Base-by-base conservation (phyloP, 2,888 invertebrate species). In the Drosophila dives region DNA sequence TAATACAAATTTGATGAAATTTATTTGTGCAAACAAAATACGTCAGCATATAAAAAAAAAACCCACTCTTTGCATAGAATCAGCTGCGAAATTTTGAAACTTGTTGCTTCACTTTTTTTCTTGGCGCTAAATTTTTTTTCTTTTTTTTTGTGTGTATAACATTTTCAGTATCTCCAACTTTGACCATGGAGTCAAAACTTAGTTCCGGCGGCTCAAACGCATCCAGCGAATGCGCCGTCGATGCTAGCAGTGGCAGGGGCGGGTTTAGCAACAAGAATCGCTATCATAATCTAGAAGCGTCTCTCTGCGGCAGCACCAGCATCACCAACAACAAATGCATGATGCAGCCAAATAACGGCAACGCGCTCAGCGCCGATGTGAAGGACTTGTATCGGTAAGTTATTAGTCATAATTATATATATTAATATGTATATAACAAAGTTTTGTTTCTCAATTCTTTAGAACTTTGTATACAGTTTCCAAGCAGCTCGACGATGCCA, bases 401-500 rank as follows among this genome's bases (percentile, higher is more conserved):
- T 29, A 29, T 45, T 6, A 12, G n/a, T 17, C 10, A 10, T 17
- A 4, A 1, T 15, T 4, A 5, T 26, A 23, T 26, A 15, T n/a
- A 10, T 2, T 26, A 2, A 10, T 33, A 20, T 20, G 26, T 34
- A 23, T 8, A 23, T 54, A 3, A 54, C 17, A 29, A 17, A 55
- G 8, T 15, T 8, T 40, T 15, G 40, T 20, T 3, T 29, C 5
- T 42, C n/a, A 8, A 8, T 8, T 36, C 70, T 75, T 5, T 74
- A 92, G 92, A 50, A 76, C 88, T 8, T 77, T 93, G 5, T 93
- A 93, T 61, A 84, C 90, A 48, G 88, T 92, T 12, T 91, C 91
- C 10, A 93, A 93, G 71, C 91, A 92, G 63, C 75, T 93, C 60
- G 93, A 93, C 60, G 93, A 93, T 59, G 91, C 92, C 64, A 93